Conservation (phyloP, 37 sponge, comb jelly and placozoan species). For the Halichondria panicea region DNA sequence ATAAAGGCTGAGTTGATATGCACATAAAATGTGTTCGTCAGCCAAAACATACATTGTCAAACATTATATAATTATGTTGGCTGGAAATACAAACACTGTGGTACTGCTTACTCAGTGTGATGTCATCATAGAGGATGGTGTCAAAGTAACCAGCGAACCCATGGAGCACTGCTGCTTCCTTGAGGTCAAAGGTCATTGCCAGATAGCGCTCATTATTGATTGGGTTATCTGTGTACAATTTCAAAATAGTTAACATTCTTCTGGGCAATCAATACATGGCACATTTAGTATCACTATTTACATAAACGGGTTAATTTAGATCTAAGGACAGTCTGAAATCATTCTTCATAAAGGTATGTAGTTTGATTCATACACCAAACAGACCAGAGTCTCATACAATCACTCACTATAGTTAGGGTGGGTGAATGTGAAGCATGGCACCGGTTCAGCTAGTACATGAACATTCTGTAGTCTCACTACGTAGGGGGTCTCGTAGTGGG, state of each 20-base stretch:
- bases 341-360: not conserved
- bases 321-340: not conserved
- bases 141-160: conserved; percentile 99
- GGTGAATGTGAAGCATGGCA: conserved; percentile 86
- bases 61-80: no score
- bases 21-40: no score
- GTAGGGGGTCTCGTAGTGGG: conserved; percentile 86
- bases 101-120: conserved; percentile 84
- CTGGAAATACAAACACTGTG: no score
- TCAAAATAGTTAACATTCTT: not conserved
- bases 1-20: no score
- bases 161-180: conserved; percentile 64
- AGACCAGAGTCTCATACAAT: not conserved
- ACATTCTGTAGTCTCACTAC: conserved; percentile 88
- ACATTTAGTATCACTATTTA: not conserved
- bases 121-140: conserved; percentile 78
- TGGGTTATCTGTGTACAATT: conserved; percentile 26
- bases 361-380: not conserved
- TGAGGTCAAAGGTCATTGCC: conserved; percentile 50
- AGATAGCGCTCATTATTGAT: conserved; percentile 79
- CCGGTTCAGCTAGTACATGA: conserved; percentile 56
- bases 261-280: not conserved
- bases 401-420: conserved; percentile 85
- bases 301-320: not conserved
- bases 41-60: no score